A percentile compares a stretch with the other conserved stretches of the same genome.
phyloP scores from a whole-genome alignment of 2,797 vertebrate species.

The Borostomias antarcticus region DNA sequence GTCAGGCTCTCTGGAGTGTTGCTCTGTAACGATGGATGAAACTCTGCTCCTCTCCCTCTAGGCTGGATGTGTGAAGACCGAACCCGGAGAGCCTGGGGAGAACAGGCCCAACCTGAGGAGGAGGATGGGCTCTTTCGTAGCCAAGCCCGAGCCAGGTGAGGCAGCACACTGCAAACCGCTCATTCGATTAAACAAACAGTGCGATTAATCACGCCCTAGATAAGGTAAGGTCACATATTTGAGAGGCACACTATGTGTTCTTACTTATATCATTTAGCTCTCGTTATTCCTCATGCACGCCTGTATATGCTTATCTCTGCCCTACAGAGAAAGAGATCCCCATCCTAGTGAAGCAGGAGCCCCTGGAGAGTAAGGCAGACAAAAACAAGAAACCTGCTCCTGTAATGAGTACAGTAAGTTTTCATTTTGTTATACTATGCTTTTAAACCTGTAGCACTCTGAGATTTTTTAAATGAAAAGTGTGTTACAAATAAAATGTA shows the following conservation, averaged over 20 bases:
- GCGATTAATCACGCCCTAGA: neutral
- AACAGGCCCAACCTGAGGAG: constrained; percentile 87
- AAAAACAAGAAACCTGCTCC: constrained; percentile 85
- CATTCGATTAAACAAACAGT: neutral
- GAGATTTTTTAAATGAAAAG: no score
- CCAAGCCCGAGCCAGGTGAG: constrained; percentile 86
- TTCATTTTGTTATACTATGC: neutral
- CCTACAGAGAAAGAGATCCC: constrained; percentile 81
- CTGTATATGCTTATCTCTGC: neutral
- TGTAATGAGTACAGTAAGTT: constrained; percentile 81
- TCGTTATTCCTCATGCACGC: neutral
- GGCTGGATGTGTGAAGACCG: constrained; percentile 79
- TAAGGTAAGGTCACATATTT: neutral
- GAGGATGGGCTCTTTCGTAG: constrained; percentile 89
- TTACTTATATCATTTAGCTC: neutral
- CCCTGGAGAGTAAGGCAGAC: constrained; percentile 80
- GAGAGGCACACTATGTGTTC: neutral
- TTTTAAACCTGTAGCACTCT: no score
- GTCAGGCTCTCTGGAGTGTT: neutral
- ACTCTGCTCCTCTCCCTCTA: constrained; percentile 23
- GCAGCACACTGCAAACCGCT: neutral
- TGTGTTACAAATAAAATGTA: no score
- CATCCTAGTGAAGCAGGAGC: constrained; percentile 80
- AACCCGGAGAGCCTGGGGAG: constrained; percentile 81
- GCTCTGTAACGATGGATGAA: no score